phyloP scores from a whole-genome alignment of 2,113 vertebrate genomes.

The Dromaius novaehollandiae region DNA sequence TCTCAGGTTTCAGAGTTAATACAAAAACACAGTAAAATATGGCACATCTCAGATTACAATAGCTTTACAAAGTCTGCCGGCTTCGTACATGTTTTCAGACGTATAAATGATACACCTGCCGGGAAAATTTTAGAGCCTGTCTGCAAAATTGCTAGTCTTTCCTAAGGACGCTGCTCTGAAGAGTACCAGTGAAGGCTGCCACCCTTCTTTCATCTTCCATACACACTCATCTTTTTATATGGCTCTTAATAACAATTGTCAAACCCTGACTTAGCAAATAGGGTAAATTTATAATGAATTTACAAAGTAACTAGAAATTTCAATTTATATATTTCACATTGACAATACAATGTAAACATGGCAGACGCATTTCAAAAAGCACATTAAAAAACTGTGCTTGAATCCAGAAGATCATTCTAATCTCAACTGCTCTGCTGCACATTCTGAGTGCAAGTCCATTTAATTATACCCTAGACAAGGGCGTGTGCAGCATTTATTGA shows the following conservation, averaged over 20 bases:
- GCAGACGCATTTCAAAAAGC: background rate
- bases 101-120: background rate
- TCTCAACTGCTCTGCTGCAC: background rate
- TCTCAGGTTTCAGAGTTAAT: slow-evolving; percentile 31
- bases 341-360: rapidly evolving
- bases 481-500: background rate
- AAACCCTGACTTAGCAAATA: background rate
- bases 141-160: background rate
- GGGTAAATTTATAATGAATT: background rate
- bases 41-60: background rate
- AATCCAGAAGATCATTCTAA: background rate
- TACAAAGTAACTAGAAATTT: background rate
- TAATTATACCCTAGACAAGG: background rate
- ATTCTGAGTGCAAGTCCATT: background rate
- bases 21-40: slow-evolving; percentile 20
- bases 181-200: background rate
- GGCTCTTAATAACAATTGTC: background rate
- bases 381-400: background rate
- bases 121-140: slow-evolving; percentile 38
- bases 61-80: background rate
- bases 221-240: background rate
- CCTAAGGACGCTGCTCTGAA: background rate
- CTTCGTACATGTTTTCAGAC: background rate
- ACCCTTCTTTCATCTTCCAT: background rate
- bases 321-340: background rate